Conservation (phyloP, 1,140 invertebrate genomes). For the Drosophila malerkotliana region DNA sequence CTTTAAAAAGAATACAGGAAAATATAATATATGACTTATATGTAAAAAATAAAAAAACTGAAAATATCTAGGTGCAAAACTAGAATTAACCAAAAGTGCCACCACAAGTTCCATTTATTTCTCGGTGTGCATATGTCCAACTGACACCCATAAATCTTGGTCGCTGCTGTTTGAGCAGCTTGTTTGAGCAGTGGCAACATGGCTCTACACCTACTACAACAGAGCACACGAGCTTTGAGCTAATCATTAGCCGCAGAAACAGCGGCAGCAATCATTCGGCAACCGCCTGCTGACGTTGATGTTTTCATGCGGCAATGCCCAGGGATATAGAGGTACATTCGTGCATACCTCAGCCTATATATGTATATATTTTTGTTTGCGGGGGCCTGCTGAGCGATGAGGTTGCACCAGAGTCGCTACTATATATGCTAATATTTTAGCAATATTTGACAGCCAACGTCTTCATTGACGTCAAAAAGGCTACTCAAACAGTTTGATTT, state of each 20-base stretch:
- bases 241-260: slow-evolving; percentile 61
- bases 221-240: slow-evolving; percentile 49
- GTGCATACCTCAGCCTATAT: slow-evolving; percentile 7
- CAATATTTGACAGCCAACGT: slow-evolving; percentile 21
- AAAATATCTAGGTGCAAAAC: not conserved
- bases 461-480: slow-evolving; percentile 20
- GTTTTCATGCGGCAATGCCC: slow-evolving; percentile 40
- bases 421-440: slow-evolving; percentile 3
- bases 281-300: slow-evolving; percentile 38
- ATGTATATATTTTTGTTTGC: not conserved
- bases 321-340: slow-evolving; percentile 28
- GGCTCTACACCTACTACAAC: slow-evolving; percentile 64
- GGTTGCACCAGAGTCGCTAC: slow-evolving; percentile 29
- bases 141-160: slow-evolving; percentile 32
- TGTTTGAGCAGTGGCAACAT: slow-evolving; percentile 50
- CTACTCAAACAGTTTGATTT: not conserved
- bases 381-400: slow-evolving; percentile 22
- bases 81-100: slow-evolving; percentile 29
- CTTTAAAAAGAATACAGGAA: too few species aligned
- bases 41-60: too few species aligned
- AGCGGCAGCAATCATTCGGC: slow-evolving; percentile 31
- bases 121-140: slow-evolving; percentile 10
- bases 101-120: not conserved
- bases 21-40: too few species aligned
- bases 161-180: slow-evolving; percentile 15